These are phyloP conservation scores for Abrostola tripartita DNA, from an alignment of 2,888 invertebrate species.

Conservation along the genomic window DNA sequence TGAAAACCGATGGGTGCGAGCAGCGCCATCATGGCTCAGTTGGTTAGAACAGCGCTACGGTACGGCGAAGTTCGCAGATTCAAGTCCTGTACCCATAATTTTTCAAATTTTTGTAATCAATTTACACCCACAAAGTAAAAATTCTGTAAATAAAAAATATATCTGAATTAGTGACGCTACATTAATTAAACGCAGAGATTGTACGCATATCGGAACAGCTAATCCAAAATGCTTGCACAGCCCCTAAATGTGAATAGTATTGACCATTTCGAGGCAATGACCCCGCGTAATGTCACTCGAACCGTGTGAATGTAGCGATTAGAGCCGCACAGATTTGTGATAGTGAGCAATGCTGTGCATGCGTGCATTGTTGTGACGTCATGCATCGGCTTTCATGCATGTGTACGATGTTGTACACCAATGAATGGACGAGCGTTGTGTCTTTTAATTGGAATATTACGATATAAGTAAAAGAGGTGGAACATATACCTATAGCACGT, in stretches of 20 bases:
- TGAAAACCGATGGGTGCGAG: no score
- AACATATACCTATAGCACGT: no score
- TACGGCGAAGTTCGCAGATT: no score
- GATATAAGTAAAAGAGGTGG: no score
- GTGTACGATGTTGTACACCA: neutral
- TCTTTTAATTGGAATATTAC: neutral
- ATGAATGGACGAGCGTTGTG: neutral
- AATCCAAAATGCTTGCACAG: conserved; percentile 39
- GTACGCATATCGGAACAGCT: conserved; percentile 32
- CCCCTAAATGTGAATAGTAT: conserved; percentile 18
- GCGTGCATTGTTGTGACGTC: neutral
- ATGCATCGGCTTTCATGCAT: neutral
- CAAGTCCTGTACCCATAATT: no score
- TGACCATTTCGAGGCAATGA: conserved; percentile 32
- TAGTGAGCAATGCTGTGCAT: neutral
- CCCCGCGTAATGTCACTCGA: conserved; percentile 8
- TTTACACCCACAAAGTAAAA: no score
- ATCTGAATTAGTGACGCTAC: no score
- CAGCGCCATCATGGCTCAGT: no score
- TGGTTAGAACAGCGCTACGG: no score
- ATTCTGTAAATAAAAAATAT: no score
- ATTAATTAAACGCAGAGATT: conserved; percentile 29
- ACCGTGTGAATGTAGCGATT: conserved; percentile 8
- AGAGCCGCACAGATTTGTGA: conserved; percentile 1
- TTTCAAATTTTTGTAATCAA: no score